phyloP scores from a whole-genome alignment of 2,797 vertebrate genomes.

The Hybognathus amarus region DNA sequence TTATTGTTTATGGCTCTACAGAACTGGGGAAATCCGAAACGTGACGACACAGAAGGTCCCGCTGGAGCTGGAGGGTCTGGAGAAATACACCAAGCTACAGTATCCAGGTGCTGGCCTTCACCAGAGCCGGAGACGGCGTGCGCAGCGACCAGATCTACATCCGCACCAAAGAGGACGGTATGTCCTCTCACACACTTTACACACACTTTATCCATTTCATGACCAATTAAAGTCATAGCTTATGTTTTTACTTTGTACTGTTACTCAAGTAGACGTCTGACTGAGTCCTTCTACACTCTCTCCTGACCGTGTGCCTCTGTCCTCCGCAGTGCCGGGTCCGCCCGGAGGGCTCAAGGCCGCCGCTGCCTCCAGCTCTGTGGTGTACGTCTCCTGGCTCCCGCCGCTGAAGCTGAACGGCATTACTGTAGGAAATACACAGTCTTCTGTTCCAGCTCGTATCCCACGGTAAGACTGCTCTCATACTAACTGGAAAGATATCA shows the following conservation, averaged over 20 bases:
- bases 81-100: conserved; percentile 99
- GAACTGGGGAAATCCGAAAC: conserved; percentile 95
- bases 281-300: too few relatives aligned
- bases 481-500: conserved; percentile 13
- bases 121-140: conserved; percentile 92
- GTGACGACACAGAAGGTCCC: conserved; percentile 91
- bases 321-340: conserved; percentile 88
- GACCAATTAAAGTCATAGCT: not conserved
- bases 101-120: conserved; percentile 95
- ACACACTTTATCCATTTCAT: not conserved
- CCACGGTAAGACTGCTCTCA: conserved; percentile 81
- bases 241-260: too few relatives aligned
- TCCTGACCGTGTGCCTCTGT: conserved; percentile 10
- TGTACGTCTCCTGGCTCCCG: conserved; percentile 97
- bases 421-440: conserved; percentile 98
- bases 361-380: conserved; percentile 89
- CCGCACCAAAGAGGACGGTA: conserved; percentile 96
- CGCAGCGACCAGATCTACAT: conserved; percentile 96
- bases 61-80: conserved; percentile 92
- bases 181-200: not conserved
- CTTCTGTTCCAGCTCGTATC: conserved; percentile 97
- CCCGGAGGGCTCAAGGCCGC: conserved; percentile 96
- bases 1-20: conserved; percentile 59
- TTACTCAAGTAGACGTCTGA: too few relatives aligned
- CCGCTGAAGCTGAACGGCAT: conserved; percentile 95